Percentiles rank a stretch among this genome's conserved stretches.
These are phyloP conservation scores for Eulemur rufifrons DNA, from an alignment of 2,113 vertebrate genomes.

Conservation along the genomic window DNA sequence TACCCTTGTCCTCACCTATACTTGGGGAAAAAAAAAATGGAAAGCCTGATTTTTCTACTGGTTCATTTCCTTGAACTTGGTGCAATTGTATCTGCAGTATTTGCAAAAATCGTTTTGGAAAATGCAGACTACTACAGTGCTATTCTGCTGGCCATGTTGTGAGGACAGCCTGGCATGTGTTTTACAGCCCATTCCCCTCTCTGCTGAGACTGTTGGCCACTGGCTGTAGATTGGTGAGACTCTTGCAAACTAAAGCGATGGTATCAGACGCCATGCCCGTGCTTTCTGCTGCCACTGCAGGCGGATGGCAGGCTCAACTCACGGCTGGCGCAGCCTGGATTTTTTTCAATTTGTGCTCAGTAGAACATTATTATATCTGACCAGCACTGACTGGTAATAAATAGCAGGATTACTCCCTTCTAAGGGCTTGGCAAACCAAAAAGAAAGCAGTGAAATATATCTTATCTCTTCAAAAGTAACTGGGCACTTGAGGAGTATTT, in stretches of 20 bases:
- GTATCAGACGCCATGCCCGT: not conserved
- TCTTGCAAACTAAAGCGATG: not conserved
- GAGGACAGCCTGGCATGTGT: not conserved
- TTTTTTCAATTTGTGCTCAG: fast-evolving
- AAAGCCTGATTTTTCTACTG: not conserved
- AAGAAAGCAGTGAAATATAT: not conserved
- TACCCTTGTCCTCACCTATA: not conserved
- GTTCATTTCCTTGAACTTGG: conserved; percentile 59
- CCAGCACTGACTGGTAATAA: not conserved
- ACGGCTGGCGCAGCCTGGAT: not conserved
- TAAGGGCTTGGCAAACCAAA: not conserved
- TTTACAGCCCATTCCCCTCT: not conserved
- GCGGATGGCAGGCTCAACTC: not conserved
- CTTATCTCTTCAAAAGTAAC: not conserved
- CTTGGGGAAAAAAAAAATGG: not conserved
- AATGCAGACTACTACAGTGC: not conserved
- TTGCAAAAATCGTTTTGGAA: conserved; percentile 69
- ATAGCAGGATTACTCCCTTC: fast-evolving
- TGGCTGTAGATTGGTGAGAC: not conserved
- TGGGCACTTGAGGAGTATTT: not conserved
- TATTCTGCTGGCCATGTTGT: not conserved
- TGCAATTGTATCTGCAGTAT: conserved; percentile 38
- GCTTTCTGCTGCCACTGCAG: fast-evolving
- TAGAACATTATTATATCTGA: fast-evolving
- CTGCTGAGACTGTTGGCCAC: not conserved